Base-by-base conservation (phyloP, 2,888 invertebrate species). In the Creontiades dilutus region DNA sequence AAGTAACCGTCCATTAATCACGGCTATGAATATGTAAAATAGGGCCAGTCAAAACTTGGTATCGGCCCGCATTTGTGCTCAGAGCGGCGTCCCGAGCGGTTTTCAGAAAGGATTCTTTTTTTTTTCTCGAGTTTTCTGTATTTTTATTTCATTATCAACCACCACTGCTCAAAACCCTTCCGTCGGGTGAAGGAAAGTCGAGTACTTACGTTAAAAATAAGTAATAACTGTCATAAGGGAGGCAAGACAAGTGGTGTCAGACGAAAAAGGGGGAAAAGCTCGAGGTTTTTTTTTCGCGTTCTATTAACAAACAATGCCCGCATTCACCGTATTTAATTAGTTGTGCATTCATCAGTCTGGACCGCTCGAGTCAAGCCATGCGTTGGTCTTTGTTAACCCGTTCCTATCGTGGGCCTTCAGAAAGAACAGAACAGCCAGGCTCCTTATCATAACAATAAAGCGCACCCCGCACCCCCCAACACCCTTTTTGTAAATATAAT, bases 31-130 rank as follows among this genome's bases (percentile, higher is more conserved):
- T 90, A 85, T 85, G 90, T 86, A 90, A 85, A 82, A 85, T 90
- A 86, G 86, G 85, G n/a, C 76, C 76, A 78, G 90, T 90, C 90
- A 90, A 89, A 90, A 90, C 88, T 90, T 90, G 86, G 89, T 90
- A 90, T 90, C 78, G 90, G 90, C 78, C 57, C 78, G 86, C 52
- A 76, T 86, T 90, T 90, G 55, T 90, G 28, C 78, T 80, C 19
- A 11, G n/a, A 68, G 61, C 37, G 86, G 16, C n/a, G 78, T 75
- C 55, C 76, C 27, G 12, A 28, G 23, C 55, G 16, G 9, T n/a
- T 88, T 80, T 55, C 27, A n/a, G 23, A 52, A n/a, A 88, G 78
- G 28, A 80, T 87, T 76, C 46, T 76, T 27, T 76, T 68, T 68
- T 78, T 23, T 88, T n/a, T n/a, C n/a, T 52, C 7, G 37, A 13